Base-by-base conservation (phyloP, 2,797 vertebrate genomes). In the Arremon aurantiirostris region DNA sequence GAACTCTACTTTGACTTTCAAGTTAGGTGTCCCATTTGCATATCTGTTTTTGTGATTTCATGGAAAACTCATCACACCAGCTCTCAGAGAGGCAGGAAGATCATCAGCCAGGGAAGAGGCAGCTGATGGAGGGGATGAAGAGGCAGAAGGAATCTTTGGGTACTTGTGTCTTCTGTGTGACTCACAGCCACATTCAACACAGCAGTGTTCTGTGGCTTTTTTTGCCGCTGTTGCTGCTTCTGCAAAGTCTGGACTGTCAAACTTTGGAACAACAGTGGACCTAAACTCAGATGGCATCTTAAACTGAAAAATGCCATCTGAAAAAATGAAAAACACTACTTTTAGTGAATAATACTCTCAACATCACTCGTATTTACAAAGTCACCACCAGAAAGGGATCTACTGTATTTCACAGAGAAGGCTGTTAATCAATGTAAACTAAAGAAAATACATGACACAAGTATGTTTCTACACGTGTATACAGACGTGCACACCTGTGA, bases 11-110 rank as follows among this genome's bases (percentile, higher is more conserved):
- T 66, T 1, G 3, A 50, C n/a, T 85, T 89, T 68, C 32, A 64
- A 57, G 20, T 4, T 0, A 75, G 21, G 14, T 34, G 46, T 23
- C 34, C 14, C 26, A 55, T 39, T 61, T 57, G 34, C 0, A 0
- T 22, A 66, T n/a, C 46, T 57, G 7, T 2, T 72, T 71, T 28
- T 46, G 35, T 39, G 32, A 8, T 35, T 82, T 27, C 27, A 39
- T 6, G 23, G 24, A 52, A 87, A 89, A 65, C 22, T n/a, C 27
- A 53, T 41, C 49, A 6, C n/a, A 79, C 8, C 28, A 37, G 37
- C 55, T 72, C 28, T 53, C 20, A 37, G 59, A 66, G 30, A 66
- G 11, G 24, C 42, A 86, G 24, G 13, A 68, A 6, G 5, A 18
- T 26, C 39, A 57, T 15, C 47, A 86, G 60, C 35, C 23, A 44